A percentile compares a stretch with the other conserved stretches of the same genome.
Conservation (phyloP, 2,888 invertebrate species). For the Clanis bilineata region DNA sequence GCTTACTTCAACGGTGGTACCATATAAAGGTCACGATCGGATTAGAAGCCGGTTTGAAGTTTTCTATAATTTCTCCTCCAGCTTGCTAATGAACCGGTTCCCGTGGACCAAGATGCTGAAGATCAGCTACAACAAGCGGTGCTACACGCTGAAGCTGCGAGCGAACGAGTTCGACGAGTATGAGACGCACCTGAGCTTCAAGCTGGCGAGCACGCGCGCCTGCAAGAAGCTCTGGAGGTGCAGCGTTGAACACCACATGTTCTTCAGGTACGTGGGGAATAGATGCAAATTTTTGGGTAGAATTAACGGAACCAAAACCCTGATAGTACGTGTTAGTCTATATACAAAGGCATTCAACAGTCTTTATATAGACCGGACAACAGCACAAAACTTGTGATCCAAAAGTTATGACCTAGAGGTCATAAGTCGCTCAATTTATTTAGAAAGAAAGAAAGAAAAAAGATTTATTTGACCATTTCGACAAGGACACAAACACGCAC, state of each 20-base stretch:
- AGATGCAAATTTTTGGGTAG: no score
- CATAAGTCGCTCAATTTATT: no score
- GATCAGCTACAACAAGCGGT: constrained; percentile 97
- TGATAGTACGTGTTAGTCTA: no score
- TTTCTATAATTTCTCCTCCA: constrained; percentile 42
- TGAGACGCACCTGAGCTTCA: constrained; percentile 96
- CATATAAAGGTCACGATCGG: not conserved
- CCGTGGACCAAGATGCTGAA: constrained; percentile 99
- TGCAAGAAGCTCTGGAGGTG: constrained; percentile 98
- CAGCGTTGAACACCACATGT: constrained; percentile 99
- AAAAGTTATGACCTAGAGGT: no score
- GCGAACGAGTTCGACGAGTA: constrained; percentile 97
- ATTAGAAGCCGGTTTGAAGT: not conserved
- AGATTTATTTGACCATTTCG: no score
- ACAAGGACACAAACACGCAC: no score
- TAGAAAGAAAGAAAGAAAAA: no score
- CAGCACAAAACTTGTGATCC: no score
- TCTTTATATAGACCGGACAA: no score
- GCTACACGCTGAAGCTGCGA: constrained; percentile 96
- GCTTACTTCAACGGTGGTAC: no score
- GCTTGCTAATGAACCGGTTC: constrained; percentile 96
- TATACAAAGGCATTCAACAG: no score
- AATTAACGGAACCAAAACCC: no score
- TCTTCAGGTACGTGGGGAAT: constrained; percentile 98
- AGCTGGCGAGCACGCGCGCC: constrained; percentile 92